These are phyloP conservation scores for Phyto melanocephala DNA, from an alignment of 2,888 invertebrate genomes.

Conservation along the genomic window DNA sequence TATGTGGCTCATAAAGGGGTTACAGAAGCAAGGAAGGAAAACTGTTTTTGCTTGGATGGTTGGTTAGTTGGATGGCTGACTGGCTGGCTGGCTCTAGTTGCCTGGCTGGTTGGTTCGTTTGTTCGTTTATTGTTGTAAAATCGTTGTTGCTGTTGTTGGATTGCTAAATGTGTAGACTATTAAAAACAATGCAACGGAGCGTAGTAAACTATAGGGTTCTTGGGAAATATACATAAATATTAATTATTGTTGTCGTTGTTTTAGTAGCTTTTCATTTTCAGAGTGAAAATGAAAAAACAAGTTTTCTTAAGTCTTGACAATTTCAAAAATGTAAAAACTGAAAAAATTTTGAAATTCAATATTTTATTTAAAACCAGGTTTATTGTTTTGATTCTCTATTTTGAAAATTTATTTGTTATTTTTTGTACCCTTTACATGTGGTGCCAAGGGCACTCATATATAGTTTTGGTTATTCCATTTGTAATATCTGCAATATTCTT, in stretches of 20 bases:
- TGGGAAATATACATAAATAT: constrained; percentile 58
- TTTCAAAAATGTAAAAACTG: too few relatives aligned
- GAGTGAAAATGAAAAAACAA: neutral
- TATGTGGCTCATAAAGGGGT: constrained; percentile 39
- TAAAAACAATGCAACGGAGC: constrained; percentile 58
- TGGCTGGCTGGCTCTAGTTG: constrained; percentile 19
- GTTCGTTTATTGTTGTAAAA: constrained; percentile 63
- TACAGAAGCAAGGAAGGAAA: constrained; percentile 29
- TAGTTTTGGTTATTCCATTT: too few relatives aligned
- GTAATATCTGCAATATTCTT: too few relatives aligned
- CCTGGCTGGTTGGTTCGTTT: constrained; percentile 57
- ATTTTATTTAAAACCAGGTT: too few relatives aligned
- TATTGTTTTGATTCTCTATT: too few relatives aligned
- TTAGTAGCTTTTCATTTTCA: neutral
- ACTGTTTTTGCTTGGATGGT: constrained; percentile 63
- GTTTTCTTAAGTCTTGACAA: too few relatives aligned
- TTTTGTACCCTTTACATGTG: too few relatives aligned
- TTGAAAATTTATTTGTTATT: too few relatives aligned
- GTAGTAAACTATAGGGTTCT: constrained; percentile 61
- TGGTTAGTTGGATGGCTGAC: constrained; percentile 63
- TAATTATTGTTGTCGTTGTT: constrained; percentile 16
- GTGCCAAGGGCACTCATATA: too few relatives aligned
- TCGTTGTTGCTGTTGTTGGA: constrained; percentile 56
- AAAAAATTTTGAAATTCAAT: too few relatives aligned
- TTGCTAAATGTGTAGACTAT: constrained; percentile 52